phyloP scores from a whole-genome alignment of 2,797 vertebrate species.

The Aphelocoma californica region DNA sequence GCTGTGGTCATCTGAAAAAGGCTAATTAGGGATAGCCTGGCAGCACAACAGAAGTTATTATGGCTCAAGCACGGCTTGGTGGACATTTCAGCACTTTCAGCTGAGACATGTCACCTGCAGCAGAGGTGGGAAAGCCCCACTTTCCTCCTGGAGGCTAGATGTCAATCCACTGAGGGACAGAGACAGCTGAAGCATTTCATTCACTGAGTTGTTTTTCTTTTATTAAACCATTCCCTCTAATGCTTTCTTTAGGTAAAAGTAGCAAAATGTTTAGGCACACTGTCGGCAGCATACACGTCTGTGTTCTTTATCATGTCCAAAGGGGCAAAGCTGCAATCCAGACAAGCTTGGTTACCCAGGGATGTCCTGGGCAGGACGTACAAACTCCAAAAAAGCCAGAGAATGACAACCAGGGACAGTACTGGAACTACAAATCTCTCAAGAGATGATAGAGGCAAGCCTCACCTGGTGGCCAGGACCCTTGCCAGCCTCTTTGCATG shows the following conservation, averaged over 20 bases:
- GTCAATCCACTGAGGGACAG: background rate
- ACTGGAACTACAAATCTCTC: background rate
- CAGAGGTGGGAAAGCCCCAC: background rate
- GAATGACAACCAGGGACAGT: background rate
- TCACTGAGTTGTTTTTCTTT: background rate
- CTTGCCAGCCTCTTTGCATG: background rate
- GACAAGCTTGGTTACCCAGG: background rate
- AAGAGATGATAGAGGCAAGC: background rate
- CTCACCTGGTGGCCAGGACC: background rate
- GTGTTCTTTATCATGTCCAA: background rate
- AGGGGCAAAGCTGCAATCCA: background rate
- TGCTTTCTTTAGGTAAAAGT: background rate
- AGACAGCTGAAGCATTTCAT: background rate
- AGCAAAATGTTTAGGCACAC: background rate
- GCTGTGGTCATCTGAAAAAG: background rate
- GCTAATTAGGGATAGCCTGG: background rate
- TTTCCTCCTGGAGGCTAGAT: background rate
- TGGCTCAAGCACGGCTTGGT: background rate
- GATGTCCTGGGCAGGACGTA: background rate
- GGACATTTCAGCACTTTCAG: background rate
- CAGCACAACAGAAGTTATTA: background rate
- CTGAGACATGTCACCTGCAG: rapidly evolving
- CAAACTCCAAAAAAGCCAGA: background rate
- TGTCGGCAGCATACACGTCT: background rate
- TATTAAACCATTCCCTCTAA: background rate